phyloP scores from a whole-genome alignment of 2,888 invertebrate genomes.

The Caenorhabditis sp. region DNA sequence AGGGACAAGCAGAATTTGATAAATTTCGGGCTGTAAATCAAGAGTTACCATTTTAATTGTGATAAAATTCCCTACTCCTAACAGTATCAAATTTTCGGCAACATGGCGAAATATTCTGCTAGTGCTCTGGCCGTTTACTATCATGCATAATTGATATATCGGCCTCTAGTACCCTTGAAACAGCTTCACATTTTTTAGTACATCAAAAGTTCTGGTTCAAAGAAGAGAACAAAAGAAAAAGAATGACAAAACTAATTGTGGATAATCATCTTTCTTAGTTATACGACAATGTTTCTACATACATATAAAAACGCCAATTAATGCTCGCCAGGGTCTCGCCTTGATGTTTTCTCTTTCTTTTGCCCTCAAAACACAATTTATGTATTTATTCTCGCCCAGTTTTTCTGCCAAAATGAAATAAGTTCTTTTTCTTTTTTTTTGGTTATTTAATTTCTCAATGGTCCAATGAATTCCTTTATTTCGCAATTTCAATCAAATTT shows the following conservation, averaged over 20 bases:
- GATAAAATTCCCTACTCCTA: too few species aligned
- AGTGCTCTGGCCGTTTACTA: too few species aligned
- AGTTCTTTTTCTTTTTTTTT: not conserved
- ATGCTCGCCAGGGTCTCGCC: not conserved
- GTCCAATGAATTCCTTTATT: not conserved
- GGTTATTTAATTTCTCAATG: not conserved
- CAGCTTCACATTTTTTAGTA: too few species aligned
- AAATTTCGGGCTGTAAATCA: too few species aligned
- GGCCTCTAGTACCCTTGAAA: too few species aligned
- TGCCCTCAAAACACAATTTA: not conserved
- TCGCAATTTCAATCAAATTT: not conserved
- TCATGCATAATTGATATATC: too few species aligned
- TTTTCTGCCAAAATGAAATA: not conserved
- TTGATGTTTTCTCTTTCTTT: not conserved
- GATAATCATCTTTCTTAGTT: not conserved
- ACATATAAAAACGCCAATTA: not conserved
- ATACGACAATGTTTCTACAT: not conserved
- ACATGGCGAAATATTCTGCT: too few species aligned
- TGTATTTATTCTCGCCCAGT: not conserved
- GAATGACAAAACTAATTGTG: not conserved
- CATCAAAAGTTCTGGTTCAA: not conserved
- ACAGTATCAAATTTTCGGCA: too few species aligned
- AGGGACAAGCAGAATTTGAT: too few species aligned
- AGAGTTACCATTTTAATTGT: too few species aligned
- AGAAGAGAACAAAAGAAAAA: not conserved